Base-by-base conservation (phyloP, 2,797 vertebrate genomes). In the Tangara arthus region DNA sequence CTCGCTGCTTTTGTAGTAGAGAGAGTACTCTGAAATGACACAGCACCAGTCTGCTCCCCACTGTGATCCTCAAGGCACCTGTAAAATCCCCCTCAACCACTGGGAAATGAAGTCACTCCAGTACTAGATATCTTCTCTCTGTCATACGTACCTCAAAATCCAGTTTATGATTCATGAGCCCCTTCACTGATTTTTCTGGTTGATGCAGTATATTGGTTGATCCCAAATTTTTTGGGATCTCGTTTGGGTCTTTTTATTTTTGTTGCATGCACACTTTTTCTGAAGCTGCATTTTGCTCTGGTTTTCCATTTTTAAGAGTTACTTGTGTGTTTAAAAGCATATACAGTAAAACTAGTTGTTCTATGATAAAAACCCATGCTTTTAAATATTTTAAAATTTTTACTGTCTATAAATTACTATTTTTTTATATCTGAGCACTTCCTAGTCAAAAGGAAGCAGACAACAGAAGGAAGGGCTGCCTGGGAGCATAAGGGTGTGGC, bases 301-400 rank as follows among this genome's bases (percentile, higher is more conserved):
- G 8, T 30, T 84, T 91, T 70, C 23, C 6, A 21, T 63, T 57
- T 76, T 18, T 20, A 47, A 12, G 4, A 26, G 5, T 55, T 41
- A 15, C 8, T 60, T 75, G 10, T 42, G 17, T 49, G 5, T 39
- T 65, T 21, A 55, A 14, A 82, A 64, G 8, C 57, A 30, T 27
- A 37, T 18, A 11, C 6, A 28, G 6, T 39, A 35, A 68, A 71
- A 44, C 8, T 18, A 59, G 7, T 16, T 46, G 8, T 34, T 73
- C 5, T 32, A 9, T 34, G 7, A 61, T n/a, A 44, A 93, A 72
- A 18, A 0, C 1, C 1, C 27, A 56, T 0, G 0, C 6, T 66
- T 80, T 41, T 3, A 59, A 32, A 20, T 39, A 75, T 49, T 35
- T 60, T 4, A 20, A 32, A 4, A 1, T 28, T 44, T 57, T 39